phyloP scores from a whole-genome alignment of 2,797 vertebrate species.

The Buceros bicornis region DNA sequence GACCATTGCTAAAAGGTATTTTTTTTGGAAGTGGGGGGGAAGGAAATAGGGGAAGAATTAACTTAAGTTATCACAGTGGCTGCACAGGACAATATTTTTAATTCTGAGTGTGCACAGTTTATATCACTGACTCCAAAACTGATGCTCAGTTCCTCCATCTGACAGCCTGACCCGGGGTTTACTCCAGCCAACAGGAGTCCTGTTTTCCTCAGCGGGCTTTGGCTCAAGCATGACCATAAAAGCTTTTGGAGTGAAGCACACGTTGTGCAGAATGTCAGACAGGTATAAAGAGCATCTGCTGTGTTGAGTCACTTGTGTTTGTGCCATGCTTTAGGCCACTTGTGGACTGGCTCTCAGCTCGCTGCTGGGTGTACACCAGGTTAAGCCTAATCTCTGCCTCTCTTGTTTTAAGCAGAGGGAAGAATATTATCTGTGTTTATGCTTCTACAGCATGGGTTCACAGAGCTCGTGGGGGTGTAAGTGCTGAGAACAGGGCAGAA shows the following conservation, averaged over 20 bases:
- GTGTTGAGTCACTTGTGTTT: conserved; percentile 35
- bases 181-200: not conserved
- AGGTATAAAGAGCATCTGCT: conserved; percentile 49
- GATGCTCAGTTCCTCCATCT: not conserved
- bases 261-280: not conserved
- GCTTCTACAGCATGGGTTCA: not conserved
- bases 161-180: not conserved
- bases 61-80: fast-evolving
- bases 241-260: conserved; percentile 22
- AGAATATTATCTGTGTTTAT: fast-evolving
- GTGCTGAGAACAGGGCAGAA: not conserved
- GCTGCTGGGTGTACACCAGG: not conserved
- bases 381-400: not conserved
- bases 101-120: not conserved
- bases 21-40: not conserved
- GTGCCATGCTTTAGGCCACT: conserved; percentile 17
- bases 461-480: not conserved
- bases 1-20: not conserved
- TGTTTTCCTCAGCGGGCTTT: not conserved
- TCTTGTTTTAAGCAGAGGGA: not conserved
- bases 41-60: not conserved
- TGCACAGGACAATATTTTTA: not conserved
- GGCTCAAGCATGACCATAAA: not conserved
- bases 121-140: not conserved
- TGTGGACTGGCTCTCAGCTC: conserved; percentile 16